These are phyloP conservation scores for Balaeniceps rex DNA, from an alignment of 2,113 vertebrate species.

Conservation along the genomic window DNA sequence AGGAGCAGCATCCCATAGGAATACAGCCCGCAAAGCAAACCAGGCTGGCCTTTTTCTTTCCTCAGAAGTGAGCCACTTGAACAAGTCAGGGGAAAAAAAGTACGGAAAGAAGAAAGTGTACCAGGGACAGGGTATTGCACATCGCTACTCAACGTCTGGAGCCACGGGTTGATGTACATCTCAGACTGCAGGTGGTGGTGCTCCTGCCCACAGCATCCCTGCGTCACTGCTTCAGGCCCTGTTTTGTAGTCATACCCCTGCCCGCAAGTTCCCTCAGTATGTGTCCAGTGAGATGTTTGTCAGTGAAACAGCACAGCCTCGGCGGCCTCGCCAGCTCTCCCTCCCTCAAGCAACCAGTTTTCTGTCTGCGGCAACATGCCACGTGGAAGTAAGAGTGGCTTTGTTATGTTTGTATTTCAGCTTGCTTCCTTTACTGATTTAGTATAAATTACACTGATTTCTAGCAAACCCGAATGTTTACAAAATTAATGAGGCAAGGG, in stretches of 20 bases:
- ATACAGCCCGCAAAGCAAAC: neutral
- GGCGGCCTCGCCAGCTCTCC: neutral
- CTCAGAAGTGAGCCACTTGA: neutral
- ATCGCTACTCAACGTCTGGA: neutral
- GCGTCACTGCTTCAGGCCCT: neutral
- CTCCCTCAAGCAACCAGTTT: neutral
- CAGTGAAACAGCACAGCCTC: neutral
- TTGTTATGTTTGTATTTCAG: neutral
- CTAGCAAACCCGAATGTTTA: neutral
- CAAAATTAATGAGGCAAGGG: neutral
- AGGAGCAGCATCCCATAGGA: constrained; percentile 1
- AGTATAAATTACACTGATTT: neutral
- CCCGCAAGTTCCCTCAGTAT: accelerated
- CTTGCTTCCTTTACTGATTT: neutral
- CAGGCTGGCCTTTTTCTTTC: neutral
- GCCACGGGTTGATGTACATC: accelerated
- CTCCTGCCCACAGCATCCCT: neutral
- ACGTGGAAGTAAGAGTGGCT: neutral
- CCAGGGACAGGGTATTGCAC: neutral
- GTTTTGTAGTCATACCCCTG: neutral
- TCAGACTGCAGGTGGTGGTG: accelerated
- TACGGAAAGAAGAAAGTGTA: neutral
- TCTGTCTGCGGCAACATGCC: neutral
- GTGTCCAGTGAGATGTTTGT: neutral
- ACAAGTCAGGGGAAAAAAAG: accelerated